A percentile compares a stretch with the other conserved stretches of the same genome.
These are phyloP conservation scores for Cairina moschata DNA, from an alignment of 2,113 vertebrate genomes.

Conservation along the genomic window DNA sequence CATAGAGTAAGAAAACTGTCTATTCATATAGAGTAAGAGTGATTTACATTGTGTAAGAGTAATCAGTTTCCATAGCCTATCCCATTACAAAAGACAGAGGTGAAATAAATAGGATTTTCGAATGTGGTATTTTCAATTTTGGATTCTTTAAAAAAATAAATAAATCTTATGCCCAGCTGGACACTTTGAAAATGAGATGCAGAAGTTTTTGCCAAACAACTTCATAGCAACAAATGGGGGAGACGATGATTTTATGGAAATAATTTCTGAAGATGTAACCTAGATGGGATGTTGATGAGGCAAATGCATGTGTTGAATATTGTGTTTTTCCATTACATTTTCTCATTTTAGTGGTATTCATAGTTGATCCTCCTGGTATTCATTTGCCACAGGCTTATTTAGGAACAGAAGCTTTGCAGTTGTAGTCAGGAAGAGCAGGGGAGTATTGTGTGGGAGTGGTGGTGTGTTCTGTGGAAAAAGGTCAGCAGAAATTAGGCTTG, in stretches of 20 bases:
- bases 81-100: background rate
- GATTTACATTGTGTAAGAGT: background rate
- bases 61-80: background rate
- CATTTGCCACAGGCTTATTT: background rate
- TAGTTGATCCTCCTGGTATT: background rate
- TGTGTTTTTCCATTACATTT: background rate
- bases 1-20: background rate
- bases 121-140: background rate
- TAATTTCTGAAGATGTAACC: background rate
- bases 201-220: background rate
- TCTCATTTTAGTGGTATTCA: background rate
- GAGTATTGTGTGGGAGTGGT: rapidly evolving
- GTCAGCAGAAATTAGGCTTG: background rate
- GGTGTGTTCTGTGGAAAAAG: background rate
- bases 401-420: background rate
- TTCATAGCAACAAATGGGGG: background rate
- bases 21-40: background rate
- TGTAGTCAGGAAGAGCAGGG: background rate
- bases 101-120: background rate
- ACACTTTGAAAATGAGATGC: background rate
- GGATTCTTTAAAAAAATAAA: background rate
- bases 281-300: background rate
- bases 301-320: background rate
- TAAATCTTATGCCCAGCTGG: background rate
- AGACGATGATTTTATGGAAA: background rate